Percentiles rank a stretch among this genome's conserved stretches.
Evolutionary conservation across 2,113 vertebrate species (phyloP).

Genomic region (Spheniscus mendiculus): DNA sequence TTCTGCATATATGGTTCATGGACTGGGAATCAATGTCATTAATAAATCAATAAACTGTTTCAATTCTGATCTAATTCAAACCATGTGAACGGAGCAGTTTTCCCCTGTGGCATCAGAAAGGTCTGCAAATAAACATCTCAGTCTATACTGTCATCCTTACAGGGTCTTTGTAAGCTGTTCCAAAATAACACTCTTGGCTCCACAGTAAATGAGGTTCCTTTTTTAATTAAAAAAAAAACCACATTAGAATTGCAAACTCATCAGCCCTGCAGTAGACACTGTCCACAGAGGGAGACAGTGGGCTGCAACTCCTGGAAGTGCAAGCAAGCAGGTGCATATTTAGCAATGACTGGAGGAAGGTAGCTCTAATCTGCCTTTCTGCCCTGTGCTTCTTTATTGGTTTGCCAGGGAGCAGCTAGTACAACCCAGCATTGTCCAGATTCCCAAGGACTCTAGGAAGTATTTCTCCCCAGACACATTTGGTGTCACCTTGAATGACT

Average conservation of each 20-base stretch:
- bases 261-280: neutral
- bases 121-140: neutral
- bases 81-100: neutral
- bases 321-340: neutral
- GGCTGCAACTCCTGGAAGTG: neutral
- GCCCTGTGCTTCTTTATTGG: neutral
- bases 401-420: neutral
- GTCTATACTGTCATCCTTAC: neutral
- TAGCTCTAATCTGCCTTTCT: neutral
- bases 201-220: neutral
- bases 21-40: neutral
- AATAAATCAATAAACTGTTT: neutral
- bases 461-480: neutral
- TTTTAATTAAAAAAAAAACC: neutral
- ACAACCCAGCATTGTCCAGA: neutral
- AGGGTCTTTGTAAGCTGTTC: neutral
- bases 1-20: neutral
- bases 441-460: neutral
- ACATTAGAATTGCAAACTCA: neutral
- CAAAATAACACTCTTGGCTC: neutral
- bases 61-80: neutral
- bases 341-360: neutral
- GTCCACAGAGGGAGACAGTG: neutral
- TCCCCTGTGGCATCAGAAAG: neutral
- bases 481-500: neutral